Percentiles rank a stretch among this genome's conserved stretches.
These are phyloP conservation scores for Vandiemenella viatica DNA, from an alignment of 2,888 invertebrate species.

Conservation along the genomic window DNA sequence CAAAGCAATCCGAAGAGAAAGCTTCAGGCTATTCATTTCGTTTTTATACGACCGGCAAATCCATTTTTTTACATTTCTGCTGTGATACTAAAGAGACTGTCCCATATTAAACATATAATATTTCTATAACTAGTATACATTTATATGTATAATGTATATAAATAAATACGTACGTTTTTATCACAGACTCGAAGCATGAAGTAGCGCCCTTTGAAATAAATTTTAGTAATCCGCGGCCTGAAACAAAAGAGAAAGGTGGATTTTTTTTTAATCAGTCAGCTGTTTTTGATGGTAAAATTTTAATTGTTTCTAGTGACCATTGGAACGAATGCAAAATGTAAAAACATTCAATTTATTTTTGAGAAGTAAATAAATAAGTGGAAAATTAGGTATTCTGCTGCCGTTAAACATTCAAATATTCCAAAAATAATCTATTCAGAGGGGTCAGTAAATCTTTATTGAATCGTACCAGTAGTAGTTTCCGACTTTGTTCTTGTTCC, in stretches of 20 bases:
- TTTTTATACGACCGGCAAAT: no score
- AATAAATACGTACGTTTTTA: conserved; percentile 85
- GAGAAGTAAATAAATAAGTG: background rate
- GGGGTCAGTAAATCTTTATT: background rate
- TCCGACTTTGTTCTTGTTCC: conserved; percentile 91
- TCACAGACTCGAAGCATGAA: conserved; percentile 92
- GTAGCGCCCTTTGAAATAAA: conserved; percentile 90
- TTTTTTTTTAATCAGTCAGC: no score
- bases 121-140: no score
- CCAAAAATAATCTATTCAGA: background rate
- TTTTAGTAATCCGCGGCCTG: conserved; percentile 84
- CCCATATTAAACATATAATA: no score
- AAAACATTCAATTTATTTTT: background rate
- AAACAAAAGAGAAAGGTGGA: conserved; percentile 11
- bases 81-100: no score
- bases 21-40: no score
- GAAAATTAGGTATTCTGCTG: no score
- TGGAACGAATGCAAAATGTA: background rate
- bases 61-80: no score
- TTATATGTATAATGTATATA: no score
- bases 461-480: conserved; percentile 82
- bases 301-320: background rate
- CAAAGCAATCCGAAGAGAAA: no score
- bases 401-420: no score
- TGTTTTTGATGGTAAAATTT: no score